Percentiles rank a stretch among this genome's conserved stretches.
These are phyloP conservation scores for Micoletzkya japonica DNA, from an alignment of 2,888 invertebrate species.

Conservation along the genomic window DNA sequence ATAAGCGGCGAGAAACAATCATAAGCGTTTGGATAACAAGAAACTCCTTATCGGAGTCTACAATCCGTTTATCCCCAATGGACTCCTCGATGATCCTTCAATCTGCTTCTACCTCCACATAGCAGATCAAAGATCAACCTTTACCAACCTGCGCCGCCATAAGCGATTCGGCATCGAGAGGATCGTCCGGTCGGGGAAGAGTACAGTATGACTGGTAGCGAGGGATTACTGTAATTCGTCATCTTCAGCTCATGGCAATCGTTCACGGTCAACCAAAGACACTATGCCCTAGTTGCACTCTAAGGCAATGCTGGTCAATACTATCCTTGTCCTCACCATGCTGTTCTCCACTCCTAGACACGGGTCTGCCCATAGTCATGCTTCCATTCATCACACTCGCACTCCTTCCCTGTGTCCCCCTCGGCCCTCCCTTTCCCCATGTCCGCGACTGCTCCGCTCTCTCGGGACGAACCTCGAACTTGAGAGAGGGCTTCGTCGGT, in stretches of 20 bases:
- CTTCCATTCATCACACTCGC: constrained; percentile 5
- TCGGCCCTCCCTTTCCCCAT: constrained; percentile 20
- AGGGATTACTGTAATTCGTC: constrained; percentile 8
- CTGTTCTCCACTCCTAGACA: constrained; percentile 18
- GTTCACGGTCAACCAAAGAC: not conserved
- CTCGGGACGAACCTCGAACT: constrained; percentile 20
- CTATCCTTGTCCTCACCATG: constrained; percentile 16
- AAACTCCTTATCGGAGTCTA: no score
- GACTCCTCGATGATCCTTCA: no score
- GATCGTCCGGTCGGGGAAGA: constrained; percentile 26
- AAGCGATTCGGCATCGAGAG: constrained; percentile 14
- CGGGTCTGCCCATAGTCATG: constrained; percentile 28
- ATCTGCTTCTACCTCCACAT: no score
- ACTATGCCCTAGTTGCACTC: not conserved
- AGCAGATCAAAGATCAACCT: not conserved
- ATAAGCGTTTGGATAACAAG: no score
- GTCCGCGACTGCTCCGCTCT: constrained; percentile 17
- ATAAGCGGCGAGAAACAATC: no score
- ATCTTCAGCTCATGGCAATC: no score
- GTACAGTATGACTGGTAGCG: constrained; percentile 27
- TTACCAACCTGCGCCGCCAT: constrained; percentile 10
- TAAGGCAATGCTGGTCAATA: not conserved
- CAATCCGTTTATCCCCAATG: no score
- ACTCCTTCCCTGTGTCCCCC: constrained; percentile 18
- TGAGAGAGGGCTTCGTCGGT: constrained; percentile 15